Evolutionary conservation across 2,888 invertebrate genomes (phyloP).

Genomic region (Idaea dimidiata): DNA sequence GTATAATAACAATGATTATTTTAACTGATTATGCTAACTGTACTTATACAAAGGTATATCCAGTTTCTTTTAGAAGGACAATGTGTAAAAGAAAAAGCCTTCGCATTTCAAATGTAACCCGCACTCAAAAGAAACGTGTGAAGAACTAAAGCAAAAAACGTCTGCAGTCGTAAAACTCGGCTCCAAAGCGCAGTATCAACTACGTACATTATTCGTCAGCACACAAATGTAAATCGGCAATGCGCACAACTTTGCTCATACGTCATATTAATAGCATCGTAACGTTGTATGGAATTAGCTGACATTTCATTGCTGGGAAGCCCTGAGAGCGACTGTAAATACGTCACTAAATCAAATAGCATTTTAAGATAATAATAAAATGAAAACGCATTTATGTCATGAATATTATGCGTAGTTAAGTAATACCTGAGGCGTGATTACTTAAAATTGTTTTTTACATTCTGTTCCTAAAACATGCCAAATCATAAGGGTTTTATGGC

Average conservation of each 20-base stretch:
- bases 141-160: background rate
- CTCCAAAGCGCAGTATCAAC: background rate
- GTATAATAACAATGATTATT: too few relatives aligned
- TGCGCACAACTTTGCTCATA: conserved; percentile 34
- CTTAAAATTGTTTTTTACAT: too few relatives aligned
- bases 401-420: background rate
- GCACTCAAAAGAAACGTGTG: background rate
- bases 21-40: too few relatives aligned
- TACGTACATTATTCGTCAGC: conserved; percentile 8
- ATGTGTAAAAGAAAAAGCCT: background rate
- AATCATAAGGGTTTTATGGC: too few relatives aligned
- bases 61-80: background rate
- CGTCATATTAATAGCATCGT: conserved; percentile 43
- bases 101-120: background rate
- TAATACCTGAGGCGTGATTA: background rate
- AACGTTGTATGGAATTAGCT: conserved; percentile 43
- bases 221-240: conserved; percentile 18
- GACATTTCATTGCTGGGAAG: conserved; percentile 29
- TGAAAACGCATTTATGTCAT: conserved; percentile 10
- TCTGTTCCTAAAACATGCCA: too few relatives aligned
- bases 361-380: conserved; percentile 30
- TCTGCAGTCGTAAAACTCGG: background rate
- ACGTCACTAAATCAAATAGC: conserved; percentile 30
- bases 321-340: conserved; percentile 26
- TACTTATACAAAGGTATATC: too few relatives aligned